Evolutionary conservation across 2,888 invertebrate genomes (phyloP).

Genomic region (Phengaris alcon): DNA sequence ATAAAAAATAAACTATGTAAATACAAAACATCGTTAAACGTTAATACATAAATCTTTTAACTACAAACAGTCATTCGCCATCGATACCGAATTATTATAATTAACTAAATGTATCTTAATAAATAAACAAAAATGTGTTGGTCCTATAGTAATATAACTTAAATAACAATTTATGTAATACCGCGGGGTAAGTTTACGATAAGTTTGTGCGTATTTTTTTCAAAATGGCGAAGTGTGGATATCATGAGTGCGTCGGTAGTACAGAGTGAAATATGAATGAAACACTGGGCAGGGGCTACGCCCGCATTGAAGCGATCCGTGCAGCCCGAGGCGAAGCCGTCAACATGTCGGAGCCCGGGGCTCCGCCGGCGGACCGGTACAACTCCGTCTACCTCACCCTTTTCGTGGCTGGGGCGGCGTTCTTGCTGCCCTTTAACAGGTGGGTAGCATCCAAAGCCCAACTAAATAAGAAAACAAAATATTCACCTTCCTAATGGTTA

Average conservation of each 20-base stretch:
- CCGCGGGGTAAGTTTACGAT: not conserved
- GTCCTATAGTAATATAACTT: constrained; percentile 20
- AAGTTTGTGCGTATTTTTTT: constrained; percentile 7
- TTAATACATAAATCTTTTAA: not conserved
- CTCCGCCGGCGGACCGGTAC: constrained; percentile 84
- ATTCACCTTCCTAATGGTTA: not conserved
- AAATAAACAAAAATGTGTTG: constrained; percentile 13
- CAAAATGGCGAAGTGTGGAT: constrained; percentile 11
- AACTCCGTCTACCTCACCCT: constrained; percentile 87
- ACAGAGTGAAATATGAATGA: constrained; percentile 76
- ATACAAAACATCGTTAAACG: constrained; percentile 15
- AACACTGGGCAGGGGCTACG: constrained; percentile 82
- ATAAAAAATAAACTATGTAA: constrained; percentile 23
- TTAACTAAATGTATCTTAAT: not conserved
- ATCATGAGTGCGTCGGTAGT: constrained; percentile 4
- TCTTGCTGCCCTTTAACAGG: constrained; percentile 95
- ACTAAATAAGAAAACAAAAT: not conserved
- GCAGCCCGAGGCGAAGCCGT: constrained; percentile 74
- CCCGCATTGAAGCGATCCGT: constrained; percentile 80
- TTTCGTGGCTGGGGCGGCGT: constrained; percentile 92
- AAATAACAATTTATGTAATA: constrained; percentile 10
- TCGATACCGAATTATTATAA: not conserved
- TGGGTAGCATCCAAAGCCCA: constrained; percentile 46
- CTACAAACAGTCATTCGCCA: not conserved
- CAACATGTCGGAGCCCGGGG: constrained; percentile 68